phyloP scores from a whole-genome alignment of 2,888 invertebrate species.

The Melieria crassipennis region DNA sequence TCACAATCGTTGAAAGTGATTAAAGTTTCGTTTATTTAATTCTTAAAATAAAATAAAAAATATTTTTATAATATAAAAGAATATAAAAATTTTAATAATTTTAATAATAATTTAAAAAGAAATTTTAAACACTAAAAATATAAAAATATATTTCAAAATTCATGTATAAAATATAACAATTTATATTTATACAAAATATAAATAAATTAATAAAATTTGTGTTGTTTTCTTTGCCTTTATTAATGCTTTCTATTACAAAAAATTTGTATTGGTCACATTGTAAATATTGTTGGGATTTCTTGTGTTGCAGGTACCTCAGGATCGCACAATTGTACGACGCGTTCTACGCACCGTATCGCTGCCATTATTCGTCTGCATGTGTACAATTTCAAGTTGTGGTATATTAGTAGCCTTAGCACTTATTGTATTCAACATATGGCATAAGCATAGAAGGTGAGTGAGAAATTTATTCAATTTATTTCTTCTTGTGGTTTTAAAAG shows the following conservation, averaged over 20 bases:
- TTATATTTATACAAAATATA: neutral
- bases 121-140: neutral
- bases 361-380: conserved; percentile 93
- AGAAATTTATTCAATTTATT: neutral
- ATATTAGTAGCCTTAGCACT: conserved; percentile 85
- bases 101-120: too few relatives aligned
- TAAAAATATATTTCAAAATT: neutral
- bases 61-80: too few relatives aligned
- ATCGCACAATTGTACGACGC: conserved; percentile 88
- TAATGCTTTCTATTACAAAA: neutral
- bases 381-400: conserved; percentile 87
- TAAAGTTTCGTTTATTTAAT: too few relatives aligned
- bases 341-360: conserved; percentile 88
- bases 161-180: neutral
- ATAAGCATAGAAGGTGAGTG: conserved; percentile 88
- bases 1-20: too few relatives aligned
- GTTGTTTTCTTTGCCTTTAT: neutral
- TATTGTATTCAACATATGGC: conserved; percentile 91
- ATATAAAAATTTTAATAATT: too few relatives aligned
- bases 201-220: neutral
- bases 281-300: conserved; percentile 4
- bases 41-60: too few relatives aligned
- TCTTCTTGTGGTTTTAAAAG: neutral
- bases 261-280: neutral
- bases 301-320: conserved; percentile 85